These are phyloP conservation scores for Cephus spinipes DNA, from an alignment of 2,888 invertebrate species.

Conservation along the genomic window DNA sequence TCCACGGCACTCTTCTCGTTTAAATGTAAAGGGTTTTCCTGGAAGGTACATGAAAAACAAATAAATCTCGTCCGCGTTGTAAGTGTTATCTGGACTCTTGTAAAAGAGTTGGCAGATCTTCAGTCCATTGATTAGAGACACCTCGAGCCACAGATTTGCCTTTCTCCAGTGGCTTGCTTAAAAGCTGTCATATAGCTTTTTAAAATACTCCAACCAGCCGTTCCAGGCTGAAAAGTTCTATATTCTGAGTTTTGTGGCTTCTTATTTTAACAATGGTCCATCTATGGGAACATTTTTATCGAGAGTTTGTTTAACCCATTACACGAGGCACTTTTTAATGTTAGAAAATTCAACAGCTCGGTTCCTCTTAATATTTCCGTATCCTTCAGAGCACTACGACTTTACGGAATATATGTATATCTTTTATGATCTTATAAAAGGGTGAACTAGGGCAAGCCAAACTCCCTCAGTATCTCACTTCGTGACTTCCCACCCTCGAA, in stretches of 20 bases:
- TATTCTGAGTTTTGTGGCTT: slow-evolving; percentile 22
- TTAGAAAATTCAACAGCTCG: slow-evolving; percentile 13
- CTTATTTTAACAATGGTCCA: slow-evolving; percentile 26
- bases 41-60: too few species aligned
- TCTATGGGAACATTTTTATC: slow-evolving; percentile 29
- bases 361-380: slow-evolving; percentile 22
- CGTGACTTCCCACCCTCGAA: too few species aligned
- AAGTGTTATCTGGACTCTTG: background rate
- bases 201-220: slow-evolving; percentile 28
- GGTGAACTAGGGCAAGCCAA: too few species aligned
- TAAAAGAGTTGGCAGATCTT: slow-evolving; percentile 17
- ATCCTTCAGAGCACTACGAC: slow-evolving; percentile 13
- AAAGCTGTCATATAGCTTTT: slow-evolving; percentile 28
- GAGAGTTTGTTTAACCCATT: slow-evolving; percentile 28
- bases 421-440: too few species aligned
- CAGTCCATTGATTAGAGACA: slow-evolving; percentile 19
- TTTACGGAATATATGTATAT: too few species aligned
- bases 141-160: slow-evolving; percentile 21
- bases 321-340: slow-evolving; percentile 20
- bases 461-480: too few species aligned
- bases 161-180: slow-evolving; percentile 21
- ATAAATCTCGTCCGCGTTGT: too few species aligned
- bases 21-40: too few species aligned
- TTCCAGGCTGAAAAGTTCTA: slow-evolving; percentile 30
- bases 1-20: too few species aligned